Percentiles rank a stretch among this genome's conserved stretches.
These are phyloP conservation scores for Corythoichthys haematopterus DNA, from an alignment of 2,113 vertebrate genomes.

Conservation along the genomic window DNA sequence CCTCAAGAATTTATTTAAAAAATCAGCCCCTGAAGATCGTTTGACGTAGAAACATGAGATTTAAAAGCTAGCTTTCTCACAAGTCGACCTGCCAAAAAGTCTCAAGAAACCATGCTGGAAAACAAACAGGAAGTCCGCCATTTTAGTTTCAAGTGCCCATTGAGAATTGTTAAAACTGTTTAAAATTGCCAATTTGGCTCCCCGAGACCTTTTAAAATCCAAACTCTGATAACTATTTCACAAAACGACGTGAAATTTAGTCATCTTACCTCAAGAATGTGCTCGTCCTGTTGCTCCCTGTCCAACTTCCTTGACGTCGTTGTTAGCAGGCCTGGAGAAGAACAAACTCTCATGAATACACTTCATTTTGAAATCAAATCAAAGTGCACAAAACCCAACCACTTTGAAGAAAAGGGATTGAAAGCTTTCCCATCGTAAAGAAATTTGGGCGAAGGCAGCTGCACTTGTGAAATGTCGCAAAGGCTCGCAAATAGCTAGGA, in stretches of 20 bases:
- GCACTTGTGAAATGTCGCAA: constrained; percentile 59
- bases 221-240: background rate
- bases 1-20: too few species aligned
- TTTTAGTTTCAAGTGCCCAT: too few species aligned
- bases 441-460: constrained; percentile 9
- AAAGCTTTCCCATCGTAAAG: background rate
- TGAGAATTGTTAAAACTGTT: too few species aligned
- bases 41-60: too few species aligned
- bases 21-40: too few species aligned
- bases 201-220: background rate
- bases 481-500: constrained; percentile 53
- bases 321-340: constrained; percentile 82
- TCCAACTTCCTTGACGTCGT: constrained; percentile 93
- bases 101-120: background rate
- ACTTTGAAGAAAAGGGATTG: background rate
- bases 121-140: background rate
- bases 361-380: background rate
- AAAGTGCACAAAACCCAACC: background rate
- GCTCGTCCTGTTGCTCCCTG: constrained; percentile 90
- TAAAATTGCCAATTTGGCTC: background rate
- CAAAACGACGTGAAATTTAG: background rate
- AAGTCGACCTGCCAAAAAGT: background rate
- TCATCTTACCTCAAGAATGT: constrained; percentile 87
- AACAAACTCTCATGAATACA: constrained; percentile 3
- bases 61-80: too few species aligned